Evolutionary conservation across 2,113 vertebrate genomes (phyloP).

Genomic region (Rousettus leschenaultii): DNA sequence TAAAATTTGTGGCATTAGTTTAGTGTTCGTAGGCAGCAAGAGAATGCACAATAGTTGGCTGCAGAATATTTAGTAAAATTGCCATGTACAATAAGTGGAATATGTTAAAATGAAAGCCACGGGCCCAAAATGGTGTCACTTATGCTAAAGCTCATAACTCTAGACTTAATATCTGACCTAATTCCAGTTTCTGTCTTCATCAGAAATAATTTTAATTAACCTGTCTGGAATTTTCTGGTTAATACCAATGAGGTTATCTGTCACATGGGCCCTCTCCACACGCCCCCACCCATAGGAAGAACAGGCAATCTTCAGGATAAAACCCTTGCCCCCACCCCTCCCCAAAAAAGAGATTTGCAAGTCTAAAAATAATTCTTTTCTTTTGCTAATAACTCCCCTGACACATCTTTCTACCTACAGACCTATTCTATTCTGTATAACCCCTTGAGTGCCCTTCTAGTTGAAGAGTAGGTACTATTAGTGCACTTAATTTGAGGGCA

Average conservation of each 20-base stretch:
- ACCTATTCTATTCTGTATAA: not conserved
- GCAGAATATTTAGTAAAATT: conserved; percentile 1
- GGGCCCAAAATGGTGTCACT: not conserved
- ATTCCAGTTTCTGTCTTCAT: not conserved
- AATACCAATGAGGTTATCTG: not conserved
- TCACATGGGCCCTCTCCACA: not conserved
- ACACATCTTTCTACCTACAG: not conserved
- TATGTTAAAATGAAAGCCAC: not conserved
- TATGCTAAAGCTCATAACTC: not conserved
- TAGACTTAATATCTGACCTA: not conserved
- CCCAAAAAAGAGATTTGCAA: not conserved
- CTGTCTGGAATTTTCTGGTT: not conserved
- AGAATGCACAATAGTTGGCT: not conserved
- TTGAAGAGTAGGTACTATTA: not conserved
- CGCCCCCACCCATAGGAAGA: not conserved
- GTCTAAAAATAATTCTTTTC: not conserved
- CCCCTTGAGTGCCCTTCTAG: not conserved
- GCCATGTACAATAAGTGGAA: not conserved
- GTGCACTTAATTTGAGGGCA: not conserved
- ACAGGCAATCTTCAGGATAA: not conserved
- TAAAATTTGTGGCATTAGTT: not conserved
- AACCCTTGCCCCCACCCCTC: not conserved
- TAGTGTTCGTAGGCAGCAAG: not conserved
- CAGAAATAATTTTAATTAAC: not conserved
- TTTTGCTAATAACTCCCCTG: not conserved